phyloP scores from a whole-genome alignment of 2,888 invertebrate genomes.

The Adelognathus sp. region DNA sequence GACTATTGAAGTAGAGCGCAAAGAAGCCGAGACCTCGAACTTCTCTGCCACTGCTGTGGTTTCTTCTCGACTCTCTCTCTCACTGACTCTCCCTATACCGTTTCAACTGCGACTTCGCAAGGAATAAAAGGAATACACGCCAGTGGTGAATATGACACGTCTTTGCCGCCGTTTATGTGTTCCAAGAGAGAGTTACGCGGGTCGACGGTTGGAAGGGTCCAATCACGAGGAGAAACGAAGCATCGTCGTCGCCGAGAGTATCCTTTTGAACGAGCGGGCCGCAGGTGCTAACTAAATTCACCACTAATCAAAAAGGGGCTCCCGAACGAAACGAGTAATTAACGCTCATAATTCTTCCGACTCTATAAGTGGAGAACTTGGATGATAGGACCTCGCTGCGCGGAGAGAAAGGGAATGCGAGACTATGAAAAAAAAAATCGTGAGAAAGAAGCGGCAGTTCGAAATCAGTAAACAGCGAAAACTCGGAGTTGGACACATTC shows the following conservation, averaged over 20 bases:
- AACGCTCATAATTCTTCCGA: conserved; percentile 73
- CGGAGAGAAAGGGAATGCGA: not conserved
- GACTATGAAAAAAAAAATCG: conserved; percentile 4
- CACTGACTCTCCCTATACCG: too few species aligned
- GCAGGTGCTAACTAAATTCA: conserved; percentile 74
- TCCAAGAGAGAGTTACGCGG: conserved; percentile 15
- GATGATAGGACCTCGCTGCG: conserved; percentile 33
- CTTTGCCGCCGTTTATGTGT: conserved; percentile 1
- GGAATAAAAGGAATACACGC: conserved; percentile 14
- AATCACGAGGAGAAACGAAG: conserved; percentile 27
- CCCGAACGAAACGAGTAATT: conserved; percentile 72
- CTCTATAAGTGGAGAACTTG: conserved; percentile 60
- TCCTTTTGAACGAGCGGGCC: conserved; percentile 39
- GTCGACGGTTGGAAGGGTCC: conserved; percentile 39
- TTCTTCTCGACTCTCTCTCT: conserved; percentile 11
- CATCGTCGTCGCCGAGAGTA: conserved; percentile 22
- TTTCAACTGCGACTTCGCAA: not conserved
- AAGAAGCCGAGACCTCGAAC: conserved; percentile 33
- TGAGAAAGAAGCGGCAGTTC: not conserved
- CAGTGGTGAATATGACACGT: conserved; percentile 34
- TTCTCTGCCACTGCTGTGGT: conserved; percentile 18
- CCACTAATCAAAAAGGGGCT: conserved; percentile 71
- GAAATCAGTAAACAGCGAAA: conserved; percentile 4
- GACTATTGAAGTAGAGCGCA: conserved; percentile 22
- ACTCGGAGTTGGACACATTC: not conserved